phyloP scores from a whole-genome alignment of 2,888 invertebrate species.

The Serrognathus titanus region DNA sequence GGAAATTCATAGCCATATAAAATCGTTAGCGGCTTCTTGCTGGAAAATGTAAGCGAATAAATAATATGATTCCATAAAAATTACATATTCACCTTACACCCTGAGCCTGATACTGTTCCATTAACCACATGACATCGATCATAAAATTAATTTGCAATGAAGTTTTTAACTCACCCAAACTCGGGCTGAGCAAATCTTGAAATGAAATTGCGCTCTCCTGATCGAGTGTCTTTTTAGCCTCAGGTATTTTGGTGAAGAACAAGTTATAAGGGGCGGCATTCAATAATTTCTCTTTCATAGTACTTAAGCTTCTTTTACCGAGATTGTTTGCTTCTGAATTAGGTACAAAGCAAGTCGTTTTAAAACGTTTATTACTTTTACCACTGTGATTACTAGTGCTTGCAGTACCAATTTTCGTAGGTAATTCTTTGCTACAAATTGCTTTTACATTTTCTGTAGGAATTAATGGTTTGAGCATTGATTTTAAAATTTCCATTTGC shows the following conservation, averaged over 20 bases:
- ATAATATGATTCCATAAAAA: constrained; percentile 2
- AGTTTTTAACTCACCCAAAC: constrained; percentile 69
- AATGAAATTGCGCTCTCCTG: constrained; percentile 69
- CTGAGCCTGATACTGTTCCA: constrained; percentile 78
- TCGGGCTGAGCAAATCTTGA: constrained; percentile 72
- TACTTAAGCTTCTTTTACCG: constrained; percentile 37
- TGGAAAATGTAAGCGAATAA: constrained; percentile 35
- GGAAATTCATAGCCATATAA: constrained; percentile 70
- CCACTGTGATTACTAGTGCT: neutral
- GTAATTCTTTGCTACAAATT: neutral
- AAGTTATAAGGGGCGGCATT: constrained; percentile 69
- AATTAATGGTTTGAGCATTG: constrained; percentile 17
- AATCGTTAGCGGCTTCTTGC: constrained; percentile 68
- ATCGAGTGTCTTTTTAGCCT: constrained; percentile 59
- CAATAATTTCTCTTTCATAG: constrained; percentile 65
- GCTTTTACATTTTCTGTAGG: no score
- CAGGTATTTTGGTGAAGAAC: constrained; percentile 71
- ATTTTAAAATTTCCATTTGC: constrained; percentile 58
- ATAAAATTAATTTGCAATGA: constrained; percentile 90
- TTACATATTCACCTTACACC: constrained; percentile 59
- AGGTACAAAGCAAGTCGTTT: constrained; percentile 23
- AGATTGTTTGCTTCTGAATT: neutral
- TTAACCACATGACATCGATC: constrained; percentile 86
- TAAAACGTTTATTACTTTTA: constrained; percentile 12
- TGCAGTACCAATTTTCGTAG: neutral